Evolutionary conservation across 2,888 invertebrate genomes (phyloP).

Genomic region (Macrosoma leucophasiata): DNA sequence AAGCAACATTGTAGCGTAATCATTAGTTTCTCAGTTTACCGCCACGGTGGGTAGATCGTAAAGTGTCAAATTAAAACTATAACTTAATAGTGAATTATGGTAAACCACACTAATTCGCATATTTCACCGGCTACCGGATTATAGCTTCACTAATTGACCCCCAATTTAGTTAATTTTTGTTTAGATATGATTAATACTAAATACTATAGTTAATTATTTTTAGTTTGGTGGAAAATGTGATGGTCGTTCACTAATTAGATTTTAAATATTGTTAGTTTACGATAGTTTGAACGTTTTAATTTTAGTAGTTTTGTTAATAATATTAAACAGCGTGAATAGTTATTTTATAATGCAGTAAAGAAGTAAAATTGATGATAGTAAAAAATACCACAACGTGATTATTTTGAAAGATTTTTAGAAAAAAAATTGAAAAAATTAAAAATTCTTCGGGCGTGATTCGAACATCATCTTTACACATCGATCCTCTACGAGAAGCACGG

Average conservation of each 20-base stretch:
- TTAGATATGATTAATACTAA: no score
- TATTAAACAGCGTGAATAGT: no score
- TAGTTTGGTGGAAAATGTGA: no score
- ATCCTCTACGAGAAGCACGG: no score
- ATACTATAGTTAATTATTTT: no score
- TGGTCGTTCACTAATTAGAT: constrained; percentile 4
- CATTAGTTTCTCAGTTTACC: constrained; percentile 33
- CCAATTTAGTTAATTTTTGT: constrained; percentile 15
- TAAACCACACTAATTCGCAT: constrained; percentile 34
- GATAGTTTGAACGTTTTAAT: constrained; percentile 7
- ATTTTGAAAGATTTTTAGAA: no score
- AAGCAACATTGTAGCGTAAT: constrained; percentile 39
- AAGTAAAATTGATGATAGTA: constrained; percentile 6
- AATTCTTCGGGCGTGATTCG: no score
- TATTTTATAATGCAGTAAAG: constrained; percentile 12
- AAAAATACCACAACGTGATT: not conserved
- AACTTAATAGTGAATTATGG: constrained; percentile 44
- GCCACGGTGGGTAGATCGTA: constrained; percentile 31
- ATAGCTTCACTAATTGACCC: constrained; percentile 8
- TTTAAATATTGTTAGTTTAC: constrained; percentile 12
- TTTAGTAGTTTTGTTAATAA: constrained; percentile 8
- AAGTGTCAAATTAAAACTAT: constrained; percentile 40
- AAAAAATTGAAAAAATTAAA: no score
- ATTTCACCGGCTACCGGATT: constrained; percentile 30
- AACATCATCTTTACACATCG: no score